Conservation (phyloP, 2,888 invertebrate genomes). For the Xanthostigma xanthostigma region DNA sequence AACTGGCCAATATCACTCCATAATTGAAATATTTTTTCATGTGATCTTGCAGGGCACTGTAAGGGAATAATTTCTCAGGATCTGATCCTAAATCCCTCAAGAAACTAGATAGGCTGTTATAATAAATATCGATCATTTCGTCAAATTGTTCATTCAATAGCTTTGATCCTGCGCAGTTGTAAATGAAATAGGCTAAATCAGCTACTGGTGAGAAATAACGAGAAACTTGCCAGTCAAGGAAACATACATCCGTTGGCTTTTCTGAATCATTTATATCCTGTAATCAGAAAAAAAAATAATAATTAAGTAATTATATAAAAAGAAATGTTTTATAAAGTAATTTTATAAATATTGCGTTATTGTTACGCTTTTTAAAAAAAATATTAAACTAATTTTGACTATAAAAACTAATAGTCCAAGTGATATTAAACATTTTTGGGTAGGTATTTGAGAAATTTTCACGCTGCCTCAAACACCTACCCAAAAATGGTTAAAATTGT, state of each 20-base stretch:
- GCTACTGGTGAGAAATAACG: background rate
- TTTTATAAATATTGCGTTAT: no score
- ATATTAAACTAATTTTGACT: no score
- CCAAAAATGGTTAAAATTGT: no score
- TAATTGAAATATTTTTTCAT: conserved; percentile 1
- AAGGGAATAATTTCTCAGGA: background rate
- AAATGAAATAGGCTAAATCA: conserved; percentile 1
- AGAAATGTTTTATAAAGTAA: background rate
- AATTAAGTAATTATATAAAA: no score
- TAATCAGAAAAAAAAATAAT: background rate
- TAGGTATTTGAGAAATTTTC: no score
- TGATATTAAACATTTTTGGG: no score
- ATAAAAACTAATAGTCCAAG: no score
- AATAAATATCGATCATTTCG: background rate
- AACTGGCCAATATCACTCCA: background rate
- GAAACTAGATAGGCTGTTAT: background rate
- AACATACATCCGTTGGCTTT: background rate
- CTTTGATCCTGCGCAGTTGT: background rate
- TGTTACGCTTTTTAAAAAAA: no score
- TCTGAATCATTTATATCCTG: background rate
- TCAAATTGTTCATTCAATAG: background rate
- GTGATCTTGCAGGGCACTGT: background rate
- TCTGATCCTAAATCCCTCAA: background rate
- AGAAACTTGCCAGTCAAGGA: conserved; percentile 2
- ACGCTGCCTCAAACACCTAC: no score